These are phyloP conservation scores for Drosophila kambysellisi DNA, from an alignment of 2,888 invertebrate genomes.

Conservation along the genomic window DNA sequence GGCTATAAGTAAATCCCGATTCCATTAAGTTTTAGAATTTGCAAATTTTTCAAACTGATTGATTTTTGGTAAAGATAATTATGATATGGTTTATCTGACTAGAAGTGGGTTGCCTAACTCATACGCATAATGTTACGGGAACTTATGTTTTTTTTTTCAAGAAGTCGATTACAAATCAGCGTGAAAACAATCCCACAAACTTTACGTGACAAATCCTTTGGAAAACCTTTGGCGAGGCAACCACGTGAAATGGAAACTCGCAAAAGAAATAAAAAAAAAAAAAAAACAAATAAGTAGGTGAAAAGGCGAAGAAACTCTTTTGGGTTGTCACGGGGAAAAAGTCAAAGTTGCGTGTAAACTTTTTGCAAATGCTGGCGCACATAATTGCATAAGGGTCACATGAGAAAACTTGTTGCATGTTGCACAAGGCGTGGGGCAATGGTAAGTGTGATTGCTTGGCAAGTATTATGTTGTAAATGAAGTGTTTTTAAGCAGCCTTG, in stretches of 20 bases:
- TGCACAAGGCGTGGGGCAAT: constrained; percentile 18
- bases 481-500: constrained; percentile 10
- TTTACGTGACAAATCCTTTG: constrained; percentile 60
- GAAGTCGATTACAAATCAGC: constrained; percentile 10
- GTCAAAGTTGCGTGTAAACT: constrained; percentile 63
- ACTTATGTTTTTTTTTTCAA: background rate
- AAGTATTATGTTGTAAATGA: constrained; percentile 25
- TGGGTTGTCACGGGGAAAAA: constrained; percentile 41
- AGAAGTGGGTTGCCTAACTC: background rate
- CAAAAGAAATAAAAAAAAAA: constrained; percentile 27
- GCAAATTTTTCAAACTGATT: background rate
- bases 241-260: constrained; percentile 63
- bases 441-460: constrained; percentile 46
- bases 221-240: constrained; percentile 35
- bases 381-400: constrained; percentile 68
- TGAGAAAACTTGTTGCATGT: constrained; percentile 59
- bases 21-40: rapidly evolving
- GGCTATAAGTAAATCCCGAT: background rate
- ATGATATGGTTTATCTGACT: background rate
- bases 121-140: background rate
- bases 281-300: constrained; percentile 9
- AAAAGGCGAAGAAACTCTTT: constrained; percentile 25
- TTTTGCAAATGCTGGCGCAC: constrained; percentile 48
- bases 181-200: constrained; percentile 31
- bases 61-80: background rate